Base-by-base conservation (phyloP, 2,888 invertebrate genomes). In the Harmothoe impar region DNA sequence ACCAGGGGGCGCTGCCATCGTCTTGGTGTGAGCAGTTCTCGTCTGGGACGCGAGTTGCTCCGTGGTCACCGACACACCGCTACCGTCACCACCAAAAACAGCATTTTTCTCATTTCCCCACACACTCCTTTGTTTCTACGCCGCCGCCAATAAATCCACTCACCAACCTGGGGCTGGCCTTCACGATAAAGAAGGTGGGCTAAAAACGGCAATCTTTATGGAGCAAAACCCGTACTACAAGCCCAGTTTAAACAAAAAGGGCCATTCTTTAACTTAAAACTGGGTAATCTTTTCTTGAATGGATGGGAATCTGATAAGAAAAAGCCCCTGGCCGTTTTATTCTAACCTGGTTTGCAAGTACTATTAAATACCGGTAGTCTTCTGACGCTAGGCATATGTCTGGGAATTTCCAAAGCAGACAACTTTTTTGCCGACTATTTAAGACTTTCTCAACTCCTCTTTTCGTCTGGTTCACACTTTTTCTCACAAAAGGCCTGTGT, bases 91-190 rank as follows among this genome's bases (percentile, higher is more conserved):
- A 29, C 77, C 31, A 77, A 31, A 77, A 77, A 25, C 25, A 77
- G n/a, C 77, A 29, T 25, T 77, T 77, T 72, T 29, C 72, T 72
- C 72, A 72, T 72, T 72, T 72, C 72, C 43, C 72, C 72, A 25
- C n/a, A 23, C 25, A 25, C 25, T 0, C 72, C 72, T 29, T 72
- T 72, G 72, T 72, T 25, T 72, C 31, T 72, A 25, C 31, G 5
- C 29, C 17, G 25, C 15, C 15, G 29, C 15, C 72, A 25, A 72
- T 72, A 72, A 72, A 72, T 72, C 72, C n/a, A n/a, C 20, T 29
- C 72, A 29, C 29, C 7, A 15, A n/a, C 25, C 72, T 72, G 25
- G 29, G 31, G 5, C 72, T 72, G 72, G 72, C 29, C n/a, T 17
- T 72, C 29, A 3, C 29, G 72, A 72, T 72, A 72, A 72, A 72